Percentiles rank a stretch among this genome's conserved stretches.
These are phyloP conservation scores for Euborellia annulipes DNA, from an alignment of 1,140 invertebrate species.

Conservation along the genomic window DNA sequence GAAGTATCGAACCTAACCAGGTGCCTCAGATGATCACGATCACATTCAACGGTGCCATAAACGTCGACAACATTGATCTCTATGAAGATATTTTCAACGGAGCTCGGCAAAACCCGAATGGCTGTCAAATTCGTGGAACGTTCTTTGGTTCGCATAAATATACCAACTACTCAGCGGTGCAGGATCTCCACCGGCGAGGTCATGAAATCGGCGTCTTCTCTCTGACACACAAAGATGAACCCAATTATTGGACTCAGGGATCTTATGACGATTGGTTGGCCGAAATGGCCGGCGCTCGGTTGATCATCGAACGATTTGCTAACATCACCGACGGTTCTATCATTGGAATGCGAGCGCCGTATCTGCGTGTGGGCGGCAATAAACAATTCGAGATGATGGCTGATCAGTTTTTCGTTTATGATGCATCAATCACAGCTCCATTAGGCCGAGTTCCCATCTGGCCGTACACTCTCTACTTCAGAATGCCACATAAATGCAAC, in stretches of 20 bases:
- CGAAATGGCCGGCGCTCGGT: conserved; percentile 85
- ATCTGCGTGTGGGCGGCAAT: conserved; percentile 80
- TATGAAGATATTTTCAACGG: conserved; percentile 84
- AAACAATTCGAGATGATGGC: conserved; percentile 94
- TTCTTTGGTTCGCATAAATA: conserved; percentile 95
- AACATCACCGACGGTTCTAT: conserved; percentile 84
- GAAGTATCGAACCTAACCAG: conserved; percentile 59
- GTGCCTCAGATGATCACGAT: conserved; percentile 91
- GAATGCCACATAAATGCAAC: conserved; percentile 88
- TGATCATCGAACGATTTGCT: conserved; percentile 75
- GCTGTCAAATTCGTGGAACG: conserved; percentile 82
- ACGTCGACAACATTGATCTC: conserved; percentile 81
- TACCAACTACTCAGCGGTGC: conserved; percentile 82
- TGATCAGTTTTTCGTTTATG: conserved; percentile 87
- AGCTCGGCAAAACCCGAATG: conserved; percentile 73
- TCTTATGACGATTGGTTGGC: conserved; percentile 84
- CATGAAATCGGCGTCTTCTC: conserved; percentile 91
- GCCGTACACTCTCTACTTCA: conserved; percentile 90
- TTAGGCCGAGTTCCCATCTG: conserved; percentile 78
- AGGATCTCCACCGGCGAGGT: conserved; percentile 78
- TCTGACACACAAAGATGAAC: conserved; percentile 80
- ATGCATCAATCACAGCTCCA: conserved; percentile 83
- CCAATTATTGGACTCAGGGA: conserved; percentile 75
- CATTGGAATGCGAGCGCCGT: conserved; percentile 76
- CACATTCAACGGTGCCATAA: conserved; percentile 88